These are phyloP conservation scores for Babylonia areolata DNA, from an alignment of 1,140 invertebrate species.

Conservation along the genomic window DNA sequence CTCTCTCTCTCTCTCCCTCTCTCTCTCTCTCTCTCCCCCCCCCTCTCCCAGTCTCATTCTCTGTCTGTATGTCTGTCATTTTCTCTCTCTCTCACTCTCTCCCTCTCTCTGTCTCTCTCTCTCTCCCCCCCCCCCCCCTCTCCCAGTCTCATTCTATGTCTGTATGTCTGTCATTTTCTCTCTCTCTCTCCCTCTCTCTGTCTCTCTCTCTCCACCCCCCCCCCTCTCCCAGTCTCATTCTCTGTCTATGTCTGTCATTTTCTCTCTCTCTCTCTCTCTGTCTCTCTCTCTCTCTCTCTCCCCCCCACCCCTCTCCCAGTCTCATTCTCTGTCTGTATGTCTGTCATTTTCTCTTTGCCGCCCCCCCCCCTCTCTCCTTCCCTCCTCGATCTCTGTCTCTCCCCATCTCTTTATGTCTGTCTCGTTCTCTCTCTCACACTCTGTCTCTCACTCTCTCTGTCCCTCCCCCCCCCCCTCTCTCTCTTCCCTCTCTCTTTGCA, in stretches of 20 bases:
- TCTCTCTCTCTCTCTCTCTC: conserved; percentile 16
- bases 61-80: too few relatives aligned
- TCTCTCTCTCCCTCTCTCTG: too few relatives aligned
- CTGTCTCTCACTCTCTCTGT: background rate
- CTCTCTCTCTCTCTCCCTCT: background rate
- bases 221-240: background rate
- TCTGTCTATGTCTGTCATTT: too few relatives aligned
- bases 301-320: too few relatives aligned
- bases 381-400: too few relatives aligned
- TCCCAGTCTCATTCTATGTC: too few relatives aligned
- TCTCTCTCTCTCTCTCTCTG: background rate
- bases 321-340: too few relatives aligned
- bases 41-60: too few relatives aligned
- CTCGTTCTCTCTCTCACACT: background rate
- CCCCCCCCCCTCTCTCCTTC: too few relatives aligned
- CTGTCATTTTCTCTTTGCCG: background rate
- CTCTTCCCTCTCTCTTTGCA: background rate
- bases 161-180: background rate
- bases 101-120: too few relatives aligned
- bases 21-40: background rate
- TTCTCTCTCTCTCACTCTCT: background rate
- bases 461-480: background rate
- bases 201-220: background rate
- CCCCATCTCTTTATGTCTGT: background rate
- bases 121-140: too few relatives aligned